Evolutionary conservation across 2,113 vertebrate species (phyloP).

Genomic region (Otocyon megalotis): DNA sequence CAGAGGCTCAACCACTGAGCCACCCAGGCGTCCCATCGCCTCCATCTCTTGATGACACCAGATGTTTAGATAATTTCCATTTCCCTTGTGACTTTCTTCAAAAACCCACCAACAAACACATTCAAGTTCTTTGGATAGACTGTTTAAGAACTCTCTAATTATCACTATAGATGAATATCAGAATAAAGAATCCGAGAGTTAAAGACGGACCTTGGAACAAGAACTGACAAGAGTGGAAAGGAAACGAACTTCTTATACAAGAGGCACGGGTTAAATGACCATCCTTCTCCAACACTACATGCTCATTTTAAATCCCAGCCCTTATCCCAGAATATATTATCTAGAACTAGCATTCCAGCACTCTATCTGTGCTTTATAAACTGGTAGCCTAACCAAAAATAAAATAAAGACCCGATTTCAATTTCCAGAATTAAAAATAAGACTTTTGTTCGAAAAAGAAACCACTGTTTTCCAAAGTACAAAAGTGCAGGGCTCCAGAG

Average conservation of each 20-base stretch:
- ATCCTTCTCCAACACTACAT: background rate
- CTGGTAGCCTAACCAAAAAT: background rate
- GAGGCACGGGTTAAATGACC: background rate
- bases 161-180: background rate
- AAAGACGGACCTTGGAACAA: background rate
- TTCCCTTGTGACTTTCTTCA: background rate
- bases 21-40: no score
- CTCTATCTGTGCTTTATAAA: slow-evolving; percentile 31
- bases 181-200: background rate
- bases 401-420: background rate
- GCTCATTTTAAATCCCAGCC: background rate
- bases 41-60: background rate
- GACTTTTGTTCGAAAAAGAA: background rate
- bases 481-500: background rate
- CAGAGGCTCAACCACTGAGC: no score
- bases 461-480: background rate
- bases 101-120: slow-evolving; percentile 19
- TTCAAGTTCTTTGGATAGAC: background rate
- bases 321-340: background rate
- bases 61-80: background rate
- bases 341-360: background rate
- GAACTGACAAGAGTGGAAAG: background rate
- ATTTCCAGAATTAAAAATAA: slow-evolving; percentile 30
- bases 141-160: background rate
- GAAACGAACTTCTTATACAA: background rate